Conservation (phyloP, 1,140 invertebrate species). For the Drosophila melanogaster region DNA sequence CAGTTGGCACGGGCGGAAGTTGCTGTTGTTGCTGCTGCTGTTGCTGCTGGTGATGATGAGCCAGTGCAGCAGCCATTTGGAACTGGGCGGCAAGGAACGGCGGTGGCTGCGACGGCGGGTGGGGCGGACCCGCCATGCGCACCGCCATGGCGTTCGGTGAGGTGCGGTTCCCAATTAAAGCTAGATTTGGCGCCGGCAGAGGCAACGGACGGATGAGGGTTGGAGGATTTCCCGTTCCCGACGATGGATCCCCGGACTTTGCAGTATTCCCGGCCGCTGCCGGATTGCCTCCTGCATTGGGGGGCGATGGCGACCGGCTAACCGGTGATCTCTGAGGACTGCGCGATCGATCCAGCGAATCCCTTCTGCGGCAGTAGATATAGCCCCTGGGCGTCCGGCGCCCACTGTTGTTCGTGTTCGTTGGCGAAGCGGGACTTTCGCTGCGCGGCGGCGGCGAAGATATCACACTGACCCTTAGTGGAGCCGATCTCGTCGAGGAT, state of each 20-base stretch:
- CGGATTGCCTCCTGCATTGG: constrained; percentile 30
- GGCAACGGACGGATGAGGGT: constrained; percentile 85
- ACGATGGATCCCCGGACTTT: constrained; percentile 77
- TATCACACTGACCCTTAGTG: constrained; percentile 64
- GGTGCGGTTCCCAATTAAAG: constrained; percentile 68
- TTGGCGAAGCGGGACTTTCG: constrained; percentile 64
- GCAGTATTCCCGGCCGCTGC: constrained; percentile 58
- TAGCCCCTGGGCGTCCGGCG: constrained; percentile 59
- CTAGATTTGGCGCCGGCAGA: constrained; percentile 70
- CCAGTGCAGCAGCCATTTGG: constrained; percentile 88
- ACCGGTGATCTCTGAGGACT: constrained; percentile 75
- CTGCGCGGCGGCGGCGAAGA: constrained; percentile 65
- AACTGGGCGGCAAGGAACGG: constrained; percentile 89
- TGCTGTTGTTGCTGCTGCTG: constrained; percentile 81
- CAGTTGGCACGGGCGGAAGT: constrained; percentile 82
- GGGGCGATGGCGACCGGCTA: constrained; percentile 58
- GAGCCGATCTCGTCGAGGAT: constrained; percentile 60
- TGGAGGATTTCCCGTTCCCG: constrained; percentile 81
- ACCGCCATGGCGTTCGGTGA: constrained; percentile 67
- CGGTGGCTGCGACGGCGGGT: constrained; percentile 85
- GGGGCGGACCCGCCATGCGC: constrained; percentile 61
- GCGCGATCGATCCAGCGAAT: constrained; percentile 75
- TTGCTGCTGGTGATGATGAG: constrained; percentile 84
- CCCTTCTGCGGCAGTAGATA: constrained; percentile 68
- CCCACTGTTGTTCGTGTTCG: constrained; percentile 20